Evolutionary conservation across 2,797 vertebrate species (phyloP), one percentile per base, ranked within the genome.

Genomic region (Crocidura indochinensis): DNA sequence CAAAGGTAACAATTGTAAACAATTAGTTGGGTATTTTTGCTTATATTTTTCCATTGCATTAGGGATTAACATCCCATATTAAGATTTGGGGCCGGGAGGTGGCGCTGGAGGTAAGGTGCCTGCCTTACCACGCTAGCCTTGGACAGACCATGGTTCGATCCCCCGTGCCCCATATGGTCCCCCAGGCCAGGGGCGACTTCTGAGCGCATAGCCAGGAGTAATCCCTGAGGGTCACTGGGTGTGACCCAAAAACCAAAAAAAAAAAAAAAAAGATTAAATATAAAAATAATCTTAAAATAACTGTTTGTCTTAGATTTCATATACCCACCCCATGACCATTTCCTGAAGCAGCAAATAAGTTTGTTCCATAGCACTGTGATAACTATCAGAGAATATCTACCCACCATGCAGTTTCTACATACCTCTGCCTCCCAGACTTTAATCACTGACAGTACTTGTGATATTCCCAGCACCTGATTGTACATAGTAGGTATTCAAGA

Each of bases 261-360:
- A 38, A 38, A 38, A 38, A 38, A 38, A 38, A n/a, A n/a, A n/a
- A n/a, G n/a, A n/a, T n/a, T n/a, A n/a, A n/a, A n/a, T n/a, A n/a
- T n/a, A 11, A 53, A 53, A 53, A 53, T 53, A 53, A 15, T 87
- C 74, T 92, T 1, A 56, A 92, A 90, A 77, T 87, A 87, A 91
- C 47, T 81, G 29, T 93, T 82, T 92, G n/a, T 91, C 73, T 77
- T 79, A 87, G 56, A 84, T 88, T 93, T 88, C 80, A 60, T 19
- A 67, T 91, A 67, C 11, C 14, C 24, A 67, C 53, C 1, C 46
- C 71, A 72, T 79, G 47, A 49, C 38, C 69, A 81, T 74, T 91
- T 88, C 44, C 27, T 60, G 20, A n/a, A 29, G 24, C 89, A 90
- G 64, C 72, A 10, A 91, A 19, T 78, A 78, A 88, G 85, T n/a